These are phyloP conservation scores for Paraplagusia blochii DNA, from an alignment of 2,113 vertebrate genomes.

Conservation along the genomic window DNA sequence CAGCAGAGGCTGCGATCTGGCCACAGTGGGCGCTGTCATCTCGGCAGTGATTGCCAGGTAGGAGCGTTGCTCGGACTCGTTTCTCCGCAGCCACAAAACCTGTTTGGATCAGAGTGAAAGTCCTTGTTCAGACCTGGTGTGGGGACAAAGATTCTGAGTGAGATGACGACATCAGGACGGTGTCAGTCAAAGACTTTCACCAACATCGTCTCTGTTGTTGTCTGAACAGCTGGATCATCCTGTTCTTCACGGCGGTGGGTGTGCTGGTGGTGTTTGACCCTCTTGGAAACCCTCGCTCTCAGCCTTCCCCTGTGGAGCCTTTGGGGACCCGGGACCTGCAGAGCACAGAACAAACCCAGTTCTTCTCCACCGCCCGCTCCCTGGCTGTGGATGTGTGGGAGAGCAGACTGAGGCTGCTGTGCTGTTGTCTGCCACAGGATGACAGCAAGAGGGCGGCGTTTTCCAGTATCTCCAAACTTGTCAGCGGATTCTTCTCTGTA, in stretches of 20 bases:
- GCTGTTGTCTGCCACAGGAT: conserved; percentile 90
- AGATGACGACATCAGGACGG: no score
- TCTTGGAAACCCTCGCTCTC: conserved; percentile 76
- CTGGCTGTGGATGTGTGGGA: conserved; percentile 91
- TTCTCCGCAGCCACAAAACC: neutral
- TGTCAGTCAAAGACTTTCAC: no score
- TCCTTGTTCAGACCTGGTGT: no score
- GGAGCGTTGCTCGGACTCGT: conserved; percentile 2
- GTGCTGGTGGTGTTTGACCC: conserved; percentile 92
- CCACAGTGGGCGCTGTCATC: conserved; percentile 79
- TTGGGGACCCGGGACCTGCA: conserved; percentile 76
- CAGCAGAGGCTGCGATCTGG: conserved; percentile 78
- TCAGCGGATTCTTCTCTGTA: conserved; percentile 90
- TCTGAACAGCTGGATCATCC: conserved; percentile 87
- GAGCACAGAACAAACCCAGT: conserved; percentile 81
- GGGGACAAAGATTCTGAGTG: no score
- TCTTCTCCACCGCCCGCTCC: conserved; percentile 82
- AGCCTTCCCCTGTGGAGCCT: conserved; percentile 18
- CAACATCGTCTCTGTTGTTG: neutral
- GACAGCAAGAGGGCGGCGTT: conserved; percentile 88
- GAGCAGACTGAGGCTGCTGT: conserved; percentile 82
- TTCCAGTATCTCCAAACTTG: conserved; percentile 85
- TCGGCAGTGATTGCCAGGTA: conserved; percentile 88
- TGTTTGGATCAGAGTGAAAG: neutral
- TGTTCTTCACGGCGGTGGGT: conserved; percentile 80